These are phyloP conservation scores for Lindbergichthys nudifrons DNA, from an alignment of 2,797 vertebrate genomes.

Conservation along the genomic window DNA sequence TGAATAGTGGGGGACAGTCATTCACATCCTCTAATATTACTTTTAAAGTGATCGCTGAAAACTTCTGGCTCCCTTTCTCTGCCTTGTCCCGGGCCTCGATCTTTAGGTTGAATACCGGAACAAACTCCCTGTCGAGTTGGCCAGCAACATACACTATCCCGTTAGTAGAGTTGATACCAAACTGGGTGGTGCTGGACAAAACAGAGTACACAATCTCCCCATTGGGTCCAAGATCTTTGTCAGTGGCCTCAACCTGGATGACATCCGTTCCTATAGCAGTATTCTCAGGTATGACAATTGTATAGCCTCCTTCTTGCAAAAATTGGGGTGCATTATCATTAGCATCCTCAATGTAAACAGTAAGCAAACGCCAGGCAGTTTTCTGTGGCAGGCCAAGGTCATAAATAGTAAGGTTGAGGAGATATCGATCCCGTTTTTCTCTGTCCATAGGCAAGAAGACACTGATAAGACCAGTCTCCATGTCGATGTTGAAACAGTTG, in stretches of 20 bases:
- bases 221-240: conserved; percentile 93
- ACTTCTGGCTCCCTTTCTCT: conserved; percentile 88
- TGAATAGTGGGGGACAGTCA: conserved; percentile 94
- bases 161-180: conserved; percentile 92
- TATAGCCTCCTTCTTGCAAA: conserved; percentile 89
- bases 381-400: conserved; percentile 94
- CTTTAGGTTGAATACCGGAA: conserved; percentile 90
- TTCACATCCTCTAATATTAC: conserved; percentile 94
- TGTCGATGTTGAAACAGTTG: conserved; percentile 92
- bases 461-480: conserved; percentile 90
- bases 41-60: conserved; percentile 88
- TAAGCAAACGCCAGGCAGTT: conserved; percentile 91
- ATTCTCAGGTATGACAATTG: conserved; percentile 92
- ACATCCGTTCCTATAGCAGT: conserved; percentile 92
- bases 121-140: conserved; percentile 92
- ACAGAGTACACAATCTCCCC: conserved; percentile 92
- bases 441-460: conserved; percentile 94
- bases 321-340: conserved; percentile 95
- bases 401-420: conserved; percentile 94
- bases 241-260: conserved; percentile 94
- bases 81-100: conserved; percentile 95
- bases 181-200: conserved; percentile 91
- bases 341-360: conserved; percentile 91
- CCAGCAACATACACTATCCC: conserved; percentile 93
- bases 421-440: conserved; percentile 92